These are phyloP conservation scores for Sebastes cheni DNA, from an alignment of 2,797 vertebrate species.

Conservation along the genomic window DNA sequence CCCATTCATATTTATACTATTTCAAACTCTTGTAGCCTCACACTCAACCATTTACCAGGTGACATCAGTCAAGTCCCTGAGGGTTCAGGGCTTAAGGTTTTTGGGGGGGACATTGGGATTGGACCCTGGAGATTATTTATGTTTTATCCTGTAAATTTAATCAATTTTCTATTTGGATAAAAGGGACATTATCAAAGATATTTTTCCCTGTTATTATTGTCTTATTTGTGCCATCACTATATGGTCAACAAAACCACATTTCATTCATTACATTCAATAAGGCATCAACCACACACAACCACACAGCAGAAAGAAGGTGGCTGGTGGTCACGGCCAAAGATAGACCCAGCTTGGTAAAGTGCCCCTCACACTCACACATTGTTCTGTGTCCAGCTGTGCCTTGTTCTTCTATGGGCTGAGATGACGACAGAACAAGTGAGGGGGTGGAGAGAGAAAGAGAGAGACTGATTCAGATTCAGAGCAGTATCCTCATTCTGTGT, in stretches of 20 bases:
- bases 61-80: too few species aligned
- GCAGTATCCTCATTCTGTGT: constrained; percentile 47
- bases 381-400: constrained; percentile 80
- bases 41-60: too few species aligned
- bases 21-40: too few species aligned
- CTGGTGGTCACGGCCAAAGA: constrained; percentile 65
- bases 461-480: constrained; percentile 35
- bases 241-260: constrained; percentile 22
- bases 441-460: constrained; percentile 49
- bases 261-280: neutral
- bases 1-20: too few species aligned
- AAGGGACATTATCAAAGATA: neutral
- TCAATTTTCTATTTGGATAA: constrained; percentile 8
- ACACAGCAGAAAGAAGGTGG: constrained; percentile 48
- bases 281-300: constrained; percentile 24
- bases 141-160: neutral
- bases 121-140: neutral
- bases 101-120: too few species aligned
- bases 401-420: constrained; percentile 77
- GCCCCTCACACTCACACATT: constrained; percentile 74
- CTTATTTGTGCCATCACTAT: neutral
- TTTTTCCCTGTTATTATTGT: neutral
- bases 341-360: constrained; percentile 62
- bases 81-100: rapidly evolving
- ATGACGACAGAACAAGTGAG: constrained; percentile 75